Conservation (phyloP, 2,888 invertebrate species). For the Ceriagrion tenellum region DNA sequence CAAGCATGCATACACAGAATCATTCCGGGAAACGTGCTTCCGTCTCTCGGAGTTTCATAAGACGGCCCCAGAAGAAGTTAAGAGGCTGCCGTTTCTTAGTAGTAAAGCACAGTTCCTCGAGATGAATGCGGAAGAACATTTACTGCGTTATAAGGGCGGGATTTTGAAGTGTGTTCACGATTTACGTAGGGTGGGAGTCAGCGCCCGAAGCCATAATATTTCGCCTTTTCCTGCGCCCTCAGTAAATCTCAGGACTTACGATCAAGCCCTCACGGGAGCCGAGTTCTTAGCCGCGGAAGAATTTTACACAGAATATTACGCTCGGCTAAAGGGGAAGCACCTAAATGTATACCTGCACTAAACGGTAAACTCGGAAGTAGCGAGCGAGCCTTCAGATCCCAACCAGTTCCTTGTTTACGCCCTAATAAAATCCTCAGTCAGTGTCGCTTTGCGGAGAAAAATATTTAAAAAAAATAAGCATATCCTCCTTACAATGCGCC, state of each 20-base stretch:
- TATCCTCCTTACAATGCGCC: not conserved
- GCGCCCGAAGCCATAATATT: not conserved
- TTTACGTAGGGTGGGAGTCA: not conserved
- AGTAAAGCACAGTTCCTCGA: too few relatives aligned
- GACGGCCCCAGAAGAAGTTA: too few relatives aligned
- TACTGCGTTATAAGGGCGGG: too few relatives aligned
- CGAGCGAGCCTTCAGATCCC: not conserved
- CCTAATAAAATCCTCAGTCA: not conserved
- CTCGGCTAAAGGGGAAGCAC: not conserved
- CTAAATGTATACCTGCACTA: not conserved
- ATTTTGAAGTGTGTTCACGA: not conserved
- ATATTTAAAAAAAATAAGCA: not conserved
- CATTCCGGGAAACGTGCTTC: too few relatives aligned
- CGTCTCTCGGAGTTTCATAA: too few relatives aligned
- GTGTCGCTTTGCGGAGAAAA: not conserved
- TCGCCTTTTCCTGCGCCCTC: not conserved
- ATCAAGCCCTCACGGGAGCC: not conserved
- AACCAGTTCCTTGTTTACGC: not conserved
- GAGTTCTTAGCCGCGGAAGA: not conserved
- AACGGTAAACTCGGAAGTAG: not conserved
- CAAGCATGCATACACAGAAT: too few relatives aligned
- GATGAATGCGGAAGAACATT: too few relatives aligned
- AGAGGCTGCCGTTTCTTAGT: too few relatives aligned
- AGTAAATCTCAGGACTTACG: not conserved
- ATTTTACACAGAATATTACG: not conserved